Evolutionary conservation across 2,113 vertebrate genomes (phyloP), one percentile per base, ranked within the genome.

Genomic region (Rhynchopsitta pachyrhyncha): DNA sequence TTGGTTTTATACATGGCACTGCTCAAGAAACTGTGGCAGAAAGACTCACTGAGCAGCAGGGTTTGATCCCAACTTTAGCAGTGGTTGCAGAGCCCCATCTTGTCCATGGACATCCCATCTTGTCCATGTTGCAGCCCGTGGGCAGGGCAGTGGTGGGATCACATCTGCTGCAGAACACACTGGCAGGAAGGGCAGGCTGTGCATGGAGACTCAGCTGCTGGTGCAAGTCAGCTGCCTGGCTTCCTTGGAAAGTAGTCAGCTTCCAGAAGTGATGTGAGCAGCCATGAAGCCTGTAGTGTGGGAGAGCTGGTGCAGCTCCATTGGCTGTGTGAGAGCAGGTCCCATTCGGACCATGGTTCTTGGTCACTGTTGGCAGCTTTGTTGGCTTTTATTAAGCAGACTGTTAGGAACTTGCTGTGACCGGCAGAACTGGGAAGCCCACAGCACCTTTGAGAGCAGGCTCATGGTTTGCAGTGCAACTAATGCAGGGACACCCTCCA

Each of bases 231-330:
- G 29, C 17, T 33, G 66, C 27, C 35, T 17, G 31, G 24, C 4
- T 18, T 39, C 13, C 24, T 6, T 2, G 64, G 64, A 50, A 31
- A 41, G 24, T 6, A 52, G 24, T 2, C 24, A 47, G 49, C 14
- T 7, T 2, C 8, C 60, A 29, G 18, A 13, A 4, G 11, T 16
- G 39, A 35, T 39, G 27, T 25, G 57, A 69, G 81, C 69, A 85
- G 55, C 18, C 12, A 7, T 1, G 62, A 47, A 42, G 24, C 55
- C 42, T 0, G 2, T 0, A 3, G 47, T 1, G 4, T 47, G 39
- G 69, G 22, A 42, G 60, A 35, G 37, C 17, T 29, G 46, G 24
- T 8, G 53, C 35, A n/a, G 67, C 62, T 57, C 35, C 0, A 0
- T 13, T 41, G 42, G 53, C 9, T 10, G 24, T 28, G 55, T 20